These are phyloP conservation scores for Sciurus niger DNA, from an alignment of 2,113 vertebrate genomes.

Conservation along the genomic window DNA sequence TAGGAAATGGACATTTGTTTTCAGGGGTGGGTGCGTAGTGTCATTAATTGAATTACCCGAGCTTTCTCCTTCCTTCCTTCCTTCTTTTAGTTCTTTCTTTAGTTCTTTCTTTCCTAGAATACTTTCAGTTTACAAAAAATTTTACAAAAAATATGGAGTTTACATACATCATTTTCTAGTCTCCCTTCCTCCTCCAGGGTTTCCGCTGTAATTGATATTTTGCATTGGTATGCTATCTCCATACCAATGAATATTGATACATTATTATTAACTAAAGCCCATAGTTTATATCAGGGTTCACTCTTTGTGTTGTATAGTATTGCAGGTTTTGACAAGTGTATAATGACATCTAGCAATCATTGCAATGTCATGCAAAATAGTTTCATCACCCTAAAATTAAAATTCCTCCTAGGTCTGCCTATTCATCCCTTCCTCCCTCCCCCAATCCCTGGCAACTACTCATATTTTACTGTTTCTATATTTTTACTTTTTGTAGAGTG, in stretches of 20 bases:
- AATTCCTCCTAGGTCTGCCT: background rate
- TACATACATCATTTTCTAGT: background rate
- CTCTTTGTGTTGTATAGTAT: background rate
- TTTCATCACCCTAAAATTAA: background rate
- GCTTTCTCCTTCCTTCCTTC: background rate
- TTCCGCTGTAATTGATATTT: background rate
- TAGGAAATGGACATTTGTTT: background rate
- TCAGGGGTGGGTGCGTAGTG: rapidly evolving
- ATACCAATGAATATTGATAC: background rate
- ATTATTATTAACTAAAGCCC: background rate
- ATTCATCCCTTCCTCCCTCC: background rate
- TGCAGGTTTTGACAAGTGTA: background rate
- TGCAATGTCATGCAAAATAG: background rate
- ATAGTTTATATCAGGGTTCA: background rate
- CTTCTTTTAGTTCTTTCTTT: too few relatives aligned
- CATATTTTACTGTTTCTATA: background rate
- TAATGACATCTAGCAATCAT: background rate
- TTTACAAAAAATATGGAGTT: background rate
- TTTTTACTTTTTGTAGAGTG: background rate
- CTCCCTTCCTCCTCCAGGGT: rapidly evolving
- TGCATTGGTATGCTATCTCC: background rate
- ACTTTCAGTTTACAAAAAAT: background rate
- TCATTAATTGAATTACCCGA: background rate
- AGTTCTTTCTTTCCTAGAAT: background rate
- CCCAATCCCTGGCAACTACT: background rate